Percentiles rank a stretch among this genome's conserved stretches.
These are phyloP conservation scores for Drosophila nr. fundita DNA, from an alignment of 2,888 invertebrate genomes.

Conservation along the genomic window DNA sequence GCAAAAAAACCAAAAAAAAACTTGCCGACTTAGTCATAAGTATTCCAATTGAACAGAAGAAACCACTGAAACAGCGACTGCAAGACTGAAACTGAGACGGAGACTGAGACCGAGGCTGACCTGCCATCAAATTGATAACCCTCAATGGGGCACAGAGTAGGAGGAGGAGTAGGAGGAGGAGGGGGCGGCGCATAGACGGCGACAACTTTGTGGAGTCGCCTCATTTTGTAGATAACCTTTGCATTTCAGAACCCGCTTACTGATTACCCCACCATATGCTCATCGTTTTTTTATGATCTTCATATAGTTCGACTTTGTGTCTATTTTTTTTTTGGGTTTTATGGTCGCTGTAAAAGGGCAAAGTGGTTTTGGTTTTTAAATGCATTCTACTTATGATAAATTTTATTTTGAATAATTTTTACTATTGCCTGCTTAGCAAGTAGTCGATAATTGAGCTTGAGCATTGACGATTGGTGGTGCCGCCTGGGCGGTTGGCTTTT, in stretches of 20 bases:
- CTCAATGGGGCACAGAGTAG: slow-evolving; percentile 9
- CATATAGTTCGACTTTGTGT: slow-evolving; percentile 12
- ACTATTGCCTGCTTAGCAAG: slow-evolving; percentile 21
- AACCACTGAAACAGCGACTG: slow-evolving; percentile 41
- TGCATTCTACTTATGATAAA: slow-evolving; percentile 61
- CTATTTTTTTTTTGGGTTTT: slow-evolving; percentile 18
- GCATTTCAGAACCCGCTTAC: slow-evolving; percentile 16
- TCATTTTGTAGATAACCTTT: slow-evolving; percentile 57
- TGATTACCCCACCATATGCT: slow-evolving; percentile 32
- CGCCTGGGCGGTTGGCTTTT: slow-evolving; percentile 9
- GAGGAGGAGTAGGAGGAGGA: background rate
- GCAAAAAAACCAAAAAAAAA: slow-evolving; percentile 21
- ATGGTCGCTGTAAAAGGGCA: slow-evolving; percentile 50
- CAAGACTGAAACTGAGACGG: slow-evolving; percentile 4
- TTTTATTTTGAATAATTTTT: slow-evolving; percentile 48
- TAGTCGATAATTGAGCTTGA: slow-evolving; percentile 30
- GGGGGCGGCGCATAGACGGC: slow-evolving; percentile 23
- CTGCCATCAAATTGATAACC: slow-evolving; percentile 70
- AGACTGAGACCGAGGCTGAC: slow-evolving; percentile 34
- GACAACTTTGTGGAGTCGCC: slow-evolving; percentile 51
- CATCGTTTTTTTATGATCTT: slow-evolving; percentile 24
- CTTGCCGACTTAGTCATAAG: slow-evolving; percentile 71
- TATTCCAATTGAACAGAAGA: slow-evolving; percentile 65
- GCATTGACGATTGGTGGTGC: background rate
- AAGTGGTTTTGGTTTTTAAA: slow-evolving; percentile 60